Percentiles rank a stretch among this genome's conserved stretches.
phyloP scores from a whole-genome alignment of 1,140 invertebrate species.

The Neoseiulus cucumeris region DNA sequence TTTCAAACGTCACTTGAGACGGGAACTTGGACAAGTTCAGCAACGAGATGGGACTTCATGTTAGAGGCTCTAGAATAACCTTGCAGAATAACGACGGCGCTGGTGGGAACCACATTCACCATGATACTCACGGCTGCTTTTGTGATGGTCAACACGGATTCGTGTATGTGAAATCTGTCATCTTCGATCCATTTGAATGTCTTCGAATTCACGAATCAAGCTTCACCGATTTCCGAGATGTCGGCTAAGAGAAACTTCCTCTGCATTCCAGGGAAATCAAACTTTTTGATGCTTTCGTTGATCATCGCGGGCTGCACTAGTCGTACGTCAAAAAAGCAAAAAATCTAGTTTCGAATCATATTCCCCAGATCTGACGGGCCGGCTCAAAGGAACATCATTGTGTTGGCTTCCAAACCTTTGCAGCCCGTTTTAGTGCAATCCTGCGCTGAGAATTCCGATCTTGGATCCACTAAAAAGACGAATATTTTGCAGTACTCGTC shows the following conservation, averaged over 20 bases:
- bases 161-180: background rate
- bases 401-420: background rate
- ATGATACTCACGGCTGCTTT: background rate
- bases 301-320: background rate
- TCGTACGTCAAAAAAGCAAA: background rate
- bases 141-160: background rate
- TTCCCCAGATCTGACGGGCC: background rate
- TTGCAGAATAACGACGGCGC: background rate
- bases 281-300: background rate
- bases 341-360: background rate
- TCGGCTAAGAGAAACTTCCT: background rate
- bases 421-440: background rate
- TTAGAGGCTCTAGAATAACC: background rate
- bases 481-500: background rate
- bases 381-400: background rate
- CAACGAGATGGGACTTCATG: background rate
- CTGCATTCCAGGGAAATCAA: background rate
- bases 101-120: background rate
- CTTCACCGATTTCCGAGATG: too few relatives aligned
- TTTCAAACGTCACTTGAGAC: background rate
- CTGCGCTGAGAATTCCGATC: background rate
- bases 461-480: background rate
- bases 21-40: background rate
- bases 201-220: too few relatives aligned
- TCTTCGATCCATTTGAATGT: too few relatives aligned